Base-by-base conservation (phyloP, 1,140 invertebrate species). In the Drosophila mojavensis region DNA sequence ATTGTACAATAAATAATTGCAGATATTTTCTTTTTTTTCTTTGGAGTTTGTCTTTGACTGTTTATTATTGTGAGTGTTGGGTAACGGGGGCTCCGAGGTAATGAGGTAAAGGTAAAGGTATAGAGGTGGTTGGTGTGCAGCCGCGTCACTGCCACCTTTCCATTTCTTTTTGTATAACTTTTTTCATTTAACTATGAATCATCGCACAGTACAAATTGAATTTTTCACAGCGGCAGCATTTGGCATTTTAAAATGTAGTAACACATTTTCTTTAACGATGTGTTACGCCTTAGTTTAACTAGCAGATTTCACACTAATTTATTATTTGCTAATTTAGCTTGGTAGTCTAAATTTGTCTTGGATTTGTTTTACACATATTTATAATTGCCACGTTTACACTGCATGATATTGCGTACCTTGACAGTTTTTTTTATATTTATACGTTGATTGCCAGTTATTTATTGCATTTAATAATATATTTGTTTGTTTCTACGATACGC, bases 91-190 rank as follows among this genome's bases (percentile, higher is more conserved):
- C 36, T 47, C 15, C n/a, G 30, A 13, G 41, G 15, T 7, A 17
- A 39, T 39, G 10, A 9, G 36, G 36, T 7, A 39, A 39, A 39
- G 36, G 36, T 39, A 39, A 39, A 39, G 36, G 36, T 39, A 39
- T 13, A 39, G 36, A 20, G 33, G 50, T 58, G 41, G 55, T 30
- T 68, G 41, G 4, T 26, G 20, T 47, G 10, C 50, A 73, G 62
- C 58, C 58, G 58, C 58, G 65, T 69, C 65, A 69, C 28, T 48
- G 36, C 65, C 59, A 74, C 71, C 71, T 74, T 74, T 74, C 51
- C 51, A 50, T 43, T 74, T 36, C 66, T 39, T 62, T 51, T 53
- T 28, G 28, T 56, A n/a, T 67, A 5, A 69, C 56, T 43, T 26
- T 10, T 50, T 69, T 45, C 43, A 10, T 15, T 47, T 47, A 15